Evolutionary conservation across 2,113 vertebrate species (phyloP), one percentile per base, ranked within the genome.

Genomic region (Polypterus bichir): DNA sequence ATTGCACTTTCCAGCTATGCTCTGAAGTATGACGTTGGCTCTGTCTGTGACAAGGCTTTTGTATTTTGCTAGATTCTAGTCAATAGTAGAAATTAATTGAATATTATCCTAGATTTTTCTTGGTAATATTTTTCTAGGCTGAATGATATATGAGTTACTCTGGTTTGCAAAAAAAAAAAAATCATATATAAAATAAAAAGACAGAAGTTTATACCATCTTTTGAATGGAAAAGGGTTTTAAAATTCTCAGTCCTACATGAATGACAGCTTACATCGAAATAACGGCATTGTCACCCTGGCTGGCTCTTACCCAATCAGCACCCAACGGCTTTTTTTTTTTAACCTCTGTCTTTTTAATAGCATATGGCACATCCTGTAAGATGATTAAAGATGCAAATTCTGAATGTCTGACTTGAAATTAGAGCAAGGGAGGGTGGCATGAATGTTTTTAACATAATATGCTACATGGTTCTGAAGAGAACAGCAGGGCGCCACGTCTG

Each of bases 1-100:
- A 82, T 84, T 83, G 89, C 73, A 74, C 77, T 76, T 86, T 88
- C 72, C 63, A 71, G 70, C 59, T 66, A 71, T 70, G 69, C 71
- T 66, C 60, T 54, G 63, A 66, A 67, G 62, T 62, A 48, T 63
- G 59, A 63, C 65, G 64, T 65, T 59, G 54, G 59, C 59, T 47
- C 48, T 51, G 10, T 54, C 53, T 63, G 62, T 55, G 59, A 60
- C n/a, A 48, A 53, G 46, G 54, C 57, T 44, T 66, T 57, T 49
- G 59, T 46, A 62, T 55, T 10, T 45, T 62, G 49, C 44, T 48
- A 49, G 59, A 44, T 49, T 51, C 58, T 47, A 44, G 27, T 27
- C 53, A 8, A 7, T 7, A 11, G 61, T 9, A 59, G 62, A 68
- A 68, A 66, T 59, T 63, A 57, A 64, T 46, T 55, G 56, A 11